Conservation (phyloP, 2,888 invertebrate genomes). For the Mesochorus sp. region DNA sequence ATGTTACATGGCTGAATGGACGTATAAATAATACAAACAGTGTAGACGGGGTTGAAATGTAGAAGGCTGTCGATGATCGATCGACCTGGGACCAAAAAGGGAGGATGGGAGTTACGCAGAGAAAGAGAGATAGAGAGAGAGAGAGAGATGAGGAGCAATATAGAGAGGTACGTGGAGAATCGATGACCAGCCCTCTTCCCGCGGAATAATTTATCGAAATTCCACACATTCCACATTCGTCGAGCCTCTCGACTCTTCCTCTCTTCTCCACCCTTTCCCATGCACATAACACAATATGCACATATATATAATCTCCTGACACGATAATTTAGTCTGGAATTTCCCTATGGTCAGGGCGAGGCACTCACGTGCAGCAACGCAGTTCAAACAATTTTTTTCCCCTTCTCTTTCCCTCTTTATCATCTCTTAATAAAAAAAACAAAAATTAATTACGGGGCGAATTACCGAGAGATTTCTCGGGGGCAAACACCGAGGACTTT, state of each 20-base stretch:
- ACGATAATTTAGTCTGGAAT: slow-evolving; percentile 49
- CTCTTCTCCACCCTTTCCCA: not conserved
- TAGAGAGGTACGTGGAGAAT: slow-evolving; percentile 28
- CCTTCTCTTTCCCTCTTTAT: not conserved
- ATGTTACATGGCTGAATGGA: not conserved
- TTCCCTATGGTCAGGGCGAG: slow-evolving; percentile 54
- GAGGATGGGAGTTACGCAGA: not conserved
- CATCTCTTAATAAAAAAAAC: slow-evolving; percentile 22
- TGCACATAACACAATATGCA: too few relatives aligned
- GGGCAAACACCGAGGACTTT: not conserved
- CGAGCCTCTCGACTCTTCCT: slow-evolving; percentile 13
- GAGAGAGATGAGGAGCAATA: slow-evolving; percentile 18
- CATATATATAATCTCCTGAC: slow-evolving; percentile 15
- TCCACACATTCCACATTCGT: slow-evolving; percentile 57
- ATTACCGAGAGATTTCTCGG: not conserved
- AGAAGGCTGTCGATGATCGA: slow-evolving; percentile 50
- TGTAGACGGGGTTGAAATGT: slow-evolving; percentile 35
- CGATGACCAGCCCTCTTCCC: slow-evolving; percentile 46
- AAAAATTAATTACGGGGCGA: not conserved
- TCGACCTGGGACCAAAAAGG: slow-evolving; percentile 16
- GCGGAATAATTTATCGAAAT: slow-evolving; percentile 62
- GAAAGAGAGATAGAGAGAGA: not conserved
- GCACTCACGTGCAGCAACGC: slow-evolving; percentile 6
- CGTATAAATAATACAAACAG: slow-evolving; percentile 24
- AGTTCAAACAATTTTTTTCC: slow-evolving; percentile 3